These are phyloP conservation scores for Drosophila watanabei DNA, from an alignment of 1,140 invertebrate species.

Conservation along the genomic window DNA sequence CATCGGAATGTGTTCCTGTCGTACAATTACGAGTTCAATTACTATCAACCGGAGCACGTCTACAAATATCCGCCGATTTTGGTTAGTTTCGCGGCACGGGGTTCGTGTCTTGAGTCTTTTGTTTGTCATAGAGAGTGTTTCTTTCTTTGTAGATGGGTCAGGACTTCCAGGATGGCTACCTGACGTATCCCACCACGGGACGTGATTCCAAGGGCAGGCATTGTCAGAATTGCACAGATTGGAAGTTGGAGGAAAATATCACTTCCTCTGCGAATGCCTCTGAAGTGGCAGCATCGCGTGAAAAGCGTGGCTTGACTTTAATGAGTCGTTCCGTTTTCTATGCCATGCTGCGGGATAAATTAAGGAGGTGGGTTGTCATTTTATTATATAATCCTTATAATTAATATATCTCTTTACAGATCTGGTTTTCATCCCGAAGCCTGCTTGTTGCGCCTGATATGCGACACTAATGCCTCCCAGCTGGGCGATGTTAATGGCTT, in stretches of 20 bases:
- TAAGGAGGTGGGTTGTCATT: conserved; percentile 50
- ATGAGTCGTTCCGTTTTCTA: conserved; percentile 70
- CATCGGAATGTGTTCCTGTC: conserved; percentile 90
- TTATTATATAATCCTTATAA: too few species aligned
- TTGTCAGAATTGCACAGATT: conserved; percentile 51
- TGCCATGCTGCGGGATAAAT: conserved; percentile 67
- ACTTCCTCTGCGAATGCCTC: background rate
- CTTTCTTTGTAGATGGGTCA: conserved; percentile 49
- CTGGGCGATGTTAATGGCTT: conserved; percentile 75
- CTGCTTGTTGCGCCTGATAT: conserved; percentile 77
- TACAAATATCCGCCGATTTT: conserved; percentile 75
- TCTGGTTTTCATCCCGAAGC: conserved; percentile 62
- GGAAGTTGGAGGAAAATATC: background rate
- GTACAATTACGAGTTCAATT: conserved; percentile 92
- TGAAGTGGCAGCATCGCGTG: conserved; percentile 7
- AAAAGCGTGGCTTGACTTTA: conserved; percentile 44
- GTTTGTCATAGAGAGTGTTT: background rate
- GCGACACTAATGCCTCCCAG: conserved; percentile 75
- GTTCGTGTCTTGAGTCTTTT: conserved; percentile 33
- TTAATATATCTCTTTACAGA: conserved; percentile 14
- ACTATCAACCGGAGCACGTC: conserved; percentile 86
- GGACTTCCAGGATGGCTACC: conserved; percentile 59
- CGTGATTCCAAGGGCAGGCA: conserved; percentile 19
- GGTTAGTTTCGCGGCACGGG: conserved; percentile 27
- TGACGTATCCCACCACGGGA: conserved; percentile 64